These are phyloP conservation scores for Anguilla marmorata DNA, from an alignment of 2,797 vertebrate genomes.

Conservation along the genomic window DNA sequence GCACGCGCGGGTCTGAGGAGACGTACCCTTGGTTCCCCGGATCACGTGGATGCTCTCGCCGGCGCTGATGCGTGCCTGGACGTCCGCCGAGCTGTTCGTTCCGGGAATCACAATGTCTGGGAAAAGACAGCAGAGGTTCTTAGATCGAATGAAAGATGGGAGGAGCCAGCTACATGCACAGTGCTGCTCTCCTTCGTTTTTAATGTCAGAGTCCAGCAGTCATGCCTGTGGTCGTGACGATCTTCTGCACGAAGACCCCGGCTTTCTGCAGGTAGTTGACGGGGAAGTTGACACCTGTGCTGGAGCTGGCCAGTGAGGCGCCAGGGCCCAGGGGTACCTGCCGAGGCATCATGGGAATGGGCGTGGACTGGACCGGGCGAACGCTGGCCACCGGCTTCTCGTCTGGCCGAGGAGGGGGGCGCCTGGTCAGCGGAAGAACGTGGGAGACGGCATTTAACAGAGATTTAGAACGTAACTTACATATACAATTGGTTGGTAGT, in stretches of 20 bases:
- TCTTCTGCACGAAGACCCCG: conserved; percentile 94
- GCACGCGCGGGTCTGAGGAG: not conserved
- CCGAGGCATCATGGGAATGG: conserved; percentile 98
- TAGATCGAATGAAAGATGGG: not conserved
- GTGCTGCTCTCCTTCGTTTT: not conserved
- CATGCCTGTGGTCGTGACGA: conserved; percentile 94
- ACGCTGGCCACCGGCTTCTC: conserved; percentile 96
- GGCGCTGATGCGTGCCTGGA: conserved; percentile 93
- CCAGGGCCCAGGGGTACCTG: conserved; percentile 78
- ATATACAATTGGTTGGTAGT: not conserved
- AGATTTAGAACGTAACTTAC: not conserved
- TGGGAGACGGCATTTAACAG: not conserved
- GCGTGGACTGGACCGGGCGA: conserved; percentile 94
- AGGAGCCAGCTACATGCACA: not conserved
- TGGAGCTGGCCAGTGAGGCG: conserved; percentile 76
- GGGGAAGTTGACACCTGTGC: conserved; percentile 83
- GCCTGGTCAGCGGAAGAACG: conserved; percentile 66
- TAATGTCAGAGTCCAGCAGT: not conserved
- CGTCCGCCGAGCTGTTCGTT: conserved; percentile 90
- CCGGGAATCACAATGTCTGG: conserved; percentile 98
- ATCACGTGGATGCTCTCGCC: conserved; percentile 98
- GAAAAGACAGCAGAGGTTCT: not conserved
- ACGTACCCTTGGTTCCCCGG: conserved; percentile 92
- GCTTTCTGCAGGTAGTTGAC: conserved; percentile 96
- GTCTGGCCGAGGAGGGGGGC: conserved; percentile 82